Base-by-base conservation (phyloP, 1,140 invertebrate genomes). In the Drosophila lacteicornis region DNA sequence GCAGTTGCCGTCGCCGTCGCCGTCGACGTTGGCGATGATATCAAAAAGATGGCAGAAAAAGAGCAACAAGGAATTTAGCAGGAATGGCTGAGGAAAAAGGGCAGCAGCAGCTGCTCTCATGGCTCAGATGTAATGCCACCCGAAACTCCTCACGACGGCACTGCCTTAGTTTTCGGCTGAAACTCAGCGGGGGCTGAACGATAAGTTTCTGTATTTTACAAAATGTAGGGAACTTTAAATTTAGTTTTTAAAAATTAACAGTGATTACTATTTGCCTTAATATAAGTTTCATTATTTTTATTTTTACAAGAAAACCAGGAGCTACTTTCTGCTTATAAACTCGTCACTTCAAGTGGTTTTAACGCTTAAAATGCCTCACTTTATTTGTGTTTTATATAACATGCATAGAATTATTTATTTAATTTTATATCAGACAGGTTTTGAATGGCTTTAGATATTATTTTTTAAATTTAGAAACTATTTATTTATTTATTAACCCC, bases 31-130 rank as follows among this genome's bases (percentile, higher is more conserved):
- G 46, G 47, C 46, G 45, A 70, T 55, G 59, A 67, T 61, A 58
- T 65, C 49, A 77, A 57, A 59, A 76, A 59, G 42, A 58, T 43
- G 60, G 40, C 33, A 53, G 57, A 73, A 69, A 33, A 79, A 74
- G 56, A 67, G 51, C 57, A 45, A 50, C 33, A 45, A 49, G 56
- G 56, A 45, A 27, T 57, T 68, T 25, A 25, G 43, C 36, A 71
- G 43, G 13, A 75, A 56, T 22, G 69, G 51, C 61, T 60, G 38
- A 46, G 51, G 63, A 50, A 75, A 71, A 69, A 46, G 65, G 55
- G 33, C 4, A 15, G 33, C 73, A 66, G 73, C 70, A 51, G 51
- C 65, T 84, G 81, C 60, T 66, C 75, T 67, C 66, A 70, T 70
- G 74, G 80, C 62, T 77, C 58, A 49, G 43, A 61, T 60, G 36